Evolutionary conservation across 2,113 vertebrate species (phyloP), one percentile per base, ranked within the genome.

Genomic region (Parus major): DNA sequence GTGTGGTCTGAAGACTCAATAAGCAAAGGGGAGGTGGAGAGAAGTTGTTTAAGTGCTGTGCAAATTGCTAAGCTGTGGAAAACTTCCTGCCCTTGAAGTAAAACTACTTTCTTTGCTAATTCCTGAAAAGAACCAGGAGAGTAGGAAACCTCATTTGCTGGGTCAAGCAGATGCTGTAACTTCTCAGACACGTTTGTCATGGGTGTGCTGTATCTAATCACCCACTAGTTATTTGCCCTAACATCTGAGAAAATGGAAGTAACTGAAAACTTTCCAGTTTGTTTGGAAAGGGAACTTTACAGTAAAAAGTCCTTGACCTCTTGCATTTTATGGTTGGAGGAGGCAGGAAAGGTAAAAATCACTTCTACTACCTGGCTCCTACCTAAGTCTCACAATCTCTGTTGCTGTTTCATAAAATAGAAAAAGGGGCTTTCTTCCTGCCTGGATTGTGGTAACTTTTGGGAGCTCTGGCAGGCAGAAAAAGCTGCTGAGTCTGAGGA

Each of bases 281-380:
- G 91, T 81, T 94, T 96, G 61, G 71, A 93, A 92, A 83, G 41
- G 41, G 47, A 93, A 72, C 79, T 86, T 80, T n/a, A 28, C 41
- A 60, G 53, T 42, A 35, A n/a, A 49, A 90, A 81, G 82, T 91
- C 82, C 53, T 93, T 93, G 71, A 80, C 75, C 47, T 69, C 64
- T 63, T 42, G 18, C 4, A 9, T 88, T 44, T 65, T 82, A 39
- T 36, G 19, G 49, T 68, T 70, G 64, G 50, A 92, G 68, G 57
- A 44, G n/a, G 52, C 1, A 17, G 81, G 61, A 75, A 46, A 90
- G 78, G 82, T 85, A 57, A 76, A 82, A 64, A 85, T 64, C 60
- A 64, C 16, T 71, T 73, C 11, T 35, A 33, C 2, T 53, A 15
- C 82, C 22, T 72, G 36, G 18, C 35, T 80, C 5, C 25, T 69